Evolutionary conservation across 2,888 invertebrate species (phyloP).

Genomic region (Pocota personata): DNA sequence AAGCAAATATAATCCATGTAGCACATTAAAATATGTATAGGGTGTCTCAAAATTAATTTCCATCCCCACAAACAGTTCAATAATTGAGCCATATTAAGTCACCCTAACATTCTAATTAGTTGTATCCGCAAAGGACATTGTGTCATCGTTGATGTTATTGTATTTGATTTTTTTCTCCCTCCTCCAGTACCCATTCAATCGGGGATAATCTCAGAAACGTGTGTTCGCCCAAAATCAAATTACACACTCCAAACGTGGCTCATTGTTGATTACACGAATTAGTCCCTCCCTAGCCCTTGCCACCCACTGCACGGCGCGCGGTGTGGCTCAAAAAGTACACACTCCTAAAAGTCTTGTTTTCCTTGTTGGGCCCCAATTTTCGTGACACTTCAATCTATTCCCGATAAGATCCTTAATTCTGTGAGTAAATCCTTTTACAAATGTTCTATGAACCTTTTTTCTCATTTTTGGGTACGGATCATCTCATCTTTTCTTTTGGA

Average conservation of each 20-base stretch:
- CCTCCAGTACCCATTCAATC: too few species aligned
- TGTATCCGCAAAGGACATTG: not conserved
- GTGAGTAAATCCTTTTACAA: slow-evolving; percentile 41
- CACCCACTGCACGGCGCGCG: too few species aligned
- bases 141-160: not conserved
- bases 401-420: slow-evolving; percentile 57
- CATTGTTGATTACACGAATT: slow-evolving; percentile 7
- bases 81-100: not conserved
- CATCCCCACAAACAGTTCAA: too few species aligned
- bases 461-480: not conserved
- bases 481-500: not conserved
- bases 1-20: too few species aligned
- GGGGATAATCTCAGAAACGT: slow-evolving; percentile 6
- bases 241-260: slow-evolving; percentile 15
- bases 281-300: not conserved
- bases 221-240: slow-evolving; percentile 1
- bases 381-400: slow-evolving; percentile 49
- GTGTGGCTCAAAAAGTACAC: not conserved
- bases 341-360: not conserved
- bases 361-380: not conserved
- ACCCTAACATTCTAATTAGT: not conserved
- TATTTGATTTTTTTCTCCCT: not conserved
- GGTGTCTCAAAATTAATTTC: too few species aligned
- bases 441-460: slow-evolving; percentile 5
- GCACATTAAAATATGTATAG: too few species aligned